Base-by-base conservation (phyloP, 2,113 vertebrate genomes). In the Thalassoma bifasciatum region DNA sequence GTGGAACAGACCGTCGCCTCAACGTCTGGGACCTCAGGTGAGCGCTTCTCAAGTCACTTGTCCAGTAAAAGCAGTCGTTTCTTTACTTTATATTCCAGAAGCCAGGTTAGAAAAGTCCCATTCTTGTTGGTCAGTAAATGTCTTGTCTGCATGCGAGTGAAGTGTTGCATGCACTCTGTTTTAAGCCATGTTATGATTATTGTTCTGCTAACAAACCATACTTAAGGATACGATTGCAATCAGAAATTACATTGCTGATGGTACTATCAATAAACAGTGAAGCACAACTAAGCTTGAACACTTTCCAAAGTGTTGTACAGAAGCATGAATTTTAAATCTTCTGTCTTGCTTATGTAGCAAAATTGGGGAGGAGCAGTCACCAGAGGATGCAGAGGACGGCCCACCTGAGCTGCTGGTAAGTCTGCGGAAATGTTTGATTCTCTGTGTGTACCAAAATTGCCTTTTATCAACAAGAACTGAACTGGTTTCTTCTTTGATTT, bases 311-410 rank as follows among this genome's bases (percentile, higher is more conserved):
- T 30, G 6, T 30, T 30, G 30, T 30, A 30, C 30, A 4, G 30
- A 30, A 1, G 21, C 2, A 53, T 10, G 8, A 17, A 46, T 16
- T 68, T 49, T 22, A 38, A 56, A 46, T 49, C 23, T 16, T 19
- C 8, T 24, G 4, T 21, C 14, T 26, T 2, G 21, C 37, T 16
- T 17, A n/a, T 49, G 96, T 96, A 66, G 98, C 93, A 99, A 99
- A 96, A 99, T 99, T 66, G 98, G 98, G 87, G 98, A 99, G 80
- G 98, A 99, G 40, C 98, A 99, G 47, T 98, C 98, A 2, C 97
- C 97, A 12, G 98, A 99, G 77, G 98, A 99, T 91, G 97, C 97
- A 74, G 97, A 99, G 83, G 98, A 99, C 66, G 98, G 98, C 0
- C 98, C 98, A 79, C 98, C 98, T 21, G 98, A 99, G 86, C 93